Conservation (phyloP, 2,888 invertebrate species). For the Thalpophila matura region DNA sequence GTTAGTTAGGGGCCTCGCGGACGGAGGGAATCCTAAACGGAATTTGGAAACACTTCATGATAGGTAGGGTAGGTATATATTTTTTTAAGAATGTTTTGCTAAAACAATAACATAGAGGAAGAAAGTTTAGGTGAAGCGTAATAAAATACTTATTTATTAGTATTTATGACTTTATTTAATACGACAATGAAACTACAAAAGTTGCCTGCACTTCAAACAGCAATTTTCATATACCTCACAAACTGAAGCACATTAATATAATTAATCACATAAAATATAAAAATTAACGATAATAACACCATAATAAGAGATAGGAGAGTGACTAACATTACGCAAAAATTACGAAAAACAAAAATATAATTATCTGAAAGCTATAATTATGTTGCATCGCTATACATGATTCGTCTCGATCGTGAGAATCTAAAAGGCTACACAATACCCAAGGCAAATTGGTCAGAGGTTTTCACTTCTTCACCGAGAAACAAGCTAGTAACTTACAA, state of each 20-base stretch:
- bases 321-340: conserved; percentile 90
- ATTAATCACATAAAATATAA: conserved; percentile 83
- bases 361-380: conserved; percentile 85
- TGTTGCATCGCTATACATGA: conserved; percentile 88
- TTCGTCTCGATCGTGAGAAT: conserved; percentile 85
- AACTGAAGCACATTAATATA: conserved; percentile 88
- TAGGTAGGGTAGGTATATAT: no score
- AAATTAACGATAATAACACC: conserved; percentile 84
- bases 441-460: conserved; percentile 91
- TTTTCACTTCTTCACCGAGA: conserved; percentile 85
- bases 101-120: no score
- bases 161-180: conserved; percentile 90
- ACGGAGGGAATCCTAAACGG: no score
- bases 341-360: conserved; percentile 74
- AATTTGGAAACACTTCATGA: no score
- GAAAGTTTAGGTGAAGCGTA: background rate
- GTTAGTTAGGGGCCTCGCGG: no score
- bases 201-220: conserved; percentile 90
- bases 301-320: conserved; percentile 82
- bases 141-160: conserved; percentile 75
- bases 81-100: no score
- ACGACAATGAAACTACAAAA: conserved; percentile 92
- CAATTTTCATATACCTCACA: conserved; percentile 86
- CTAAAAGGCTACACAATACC: conserved; percentile 90
- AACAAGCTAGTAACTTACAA: conserved; percentile 87